A percentile compares a stretch with the other conserved stretches of the same genome.
Conservation (phyloP, 2,113 vertebrate genomes). For the Hepsetus odoe region DNA sequence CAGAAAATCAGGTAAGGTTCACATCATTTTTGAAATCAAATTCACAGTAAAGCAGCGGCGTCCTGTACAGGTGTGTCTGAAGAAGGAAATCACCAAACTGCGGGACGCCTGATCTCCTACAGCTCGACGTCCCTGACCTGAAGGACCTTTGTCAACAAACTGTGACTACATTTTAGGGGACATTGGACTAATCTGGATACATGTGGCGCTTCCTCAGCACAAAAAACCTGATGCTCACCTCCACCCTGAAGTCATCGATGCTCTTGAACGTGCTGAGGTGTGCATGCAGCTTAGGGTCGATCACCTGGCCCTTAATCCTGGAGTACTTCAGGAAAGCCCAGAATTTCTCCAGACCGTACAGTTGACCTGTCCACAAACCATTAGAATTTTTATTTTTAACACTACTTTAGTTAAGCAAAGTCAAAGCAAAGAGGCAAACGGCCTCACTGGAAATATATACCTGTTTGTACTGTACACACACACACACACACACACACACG, state of each 20-base stretch:
- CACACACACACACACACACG: background rate
- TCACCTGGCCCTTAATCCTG: slow-evolving; percentile 78
- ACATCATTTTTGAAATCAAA: too few species aligned
- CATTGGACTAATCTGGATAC: too few species aligned
- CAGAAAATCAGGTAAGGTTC: slow-evolving; percentile 56
- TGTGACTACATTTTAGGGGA: too few species aligned
- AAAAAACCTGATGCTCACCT: slow-evolving; percentile 76
- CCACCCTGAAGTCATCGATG: slow-evolving; percentile 95
- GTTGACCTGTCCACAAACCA: slow-evolving; percentile 79
- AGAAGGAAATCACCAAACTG: too few species aligned
- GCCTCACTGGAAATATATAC: too few species aligned
- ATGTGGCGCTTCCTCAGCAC: background rate
- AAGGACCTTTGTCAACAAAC: too few species aligned
- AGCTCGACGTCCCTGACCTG: too few species aligned
- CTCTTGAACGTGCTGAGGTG: slow-evolving; percentile 89
- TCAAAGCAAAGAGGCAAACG: background rate
- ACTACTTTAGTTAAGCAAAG: background rate
- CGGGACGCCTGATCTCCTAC: too few species aligned
- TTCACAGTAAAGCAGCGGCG: too few species aligned
- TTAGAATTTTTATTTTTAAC: background rate
- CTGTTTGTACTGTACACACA: too few species aligned
- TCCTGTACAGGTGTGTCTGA: too few species aligned
- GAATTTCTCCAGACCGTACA: slow-evolving; percentile 97
- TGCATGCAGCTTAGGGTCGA: slow-evolving; percentile 88
- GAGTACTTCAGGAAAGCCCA: slow-evolving; percentile 98